phyloP scores from a whole-genome alignment of 2,797 vertebrate genomes.

The Gouania willdenowi region DNA sequence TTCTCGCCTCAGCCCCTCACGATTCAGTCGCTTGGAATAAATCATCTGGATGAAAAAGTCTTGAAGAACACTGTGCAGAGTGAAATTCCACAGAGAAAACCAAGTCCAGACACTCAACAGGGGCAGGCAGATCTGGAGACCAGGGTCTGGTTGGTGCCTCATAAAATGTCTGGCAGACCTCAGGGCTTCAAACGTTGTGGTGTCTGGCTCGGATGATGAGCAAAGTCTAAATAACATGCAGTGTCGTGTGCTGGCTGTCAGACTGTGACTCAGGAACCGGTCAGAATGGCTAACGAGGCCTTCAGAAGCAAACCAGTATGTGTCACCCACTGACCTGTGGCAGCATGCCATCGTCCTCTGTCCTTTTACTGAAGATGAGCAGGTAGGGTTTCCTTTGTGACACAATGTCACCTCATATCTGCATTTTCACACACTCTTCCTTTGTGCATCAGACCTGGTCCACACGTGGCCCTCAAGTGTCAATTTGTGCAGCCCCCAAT shows the following conservation, averaged over 20 bases:
- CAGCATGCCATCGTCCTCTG: too few species aligned
- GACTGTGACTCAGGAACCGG: constrained; percentile 23
- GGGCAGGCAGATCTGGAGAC: constrained; percentile 43
- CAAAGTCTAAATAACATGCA: constrained; percentile 5
- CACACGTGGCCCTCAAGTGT: too few species aligned
- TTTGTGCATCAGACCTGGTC: too few species aligned
- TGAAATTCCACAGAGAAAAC: constrained; percentile 64
- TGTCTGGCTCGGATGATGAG: constrained; percentile 29
- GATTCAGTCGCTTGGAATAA: constrained; percentile 58
- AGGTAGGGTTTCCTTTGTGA: too few species aligned
- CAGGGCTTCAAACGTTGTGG: constrained; percentile 27
- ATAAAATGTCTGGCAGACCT: constrained; percentile 54
- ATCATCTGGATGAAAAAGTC: constrained; percentile 51
- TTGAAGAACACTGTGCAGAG: constrained; percentile 45
- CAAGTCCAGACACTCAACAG: constrained; percentile 51
- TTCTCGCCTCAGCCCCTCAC: constrained; percentile 47
- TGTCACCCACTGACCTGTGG: too few species aligned
- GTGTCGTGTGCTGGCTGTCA: constrained; percentile 1
- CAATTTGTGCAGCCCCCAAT: too few species aligned
- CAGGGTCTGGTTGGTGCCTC: constrained; percentile 35
- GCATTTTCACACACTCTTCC: too few species aligned
- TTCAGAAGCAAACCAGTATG: too few species aligned
- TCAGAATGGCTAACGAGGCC: too few species aligned
- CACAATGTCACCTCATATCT: too few species aligned
- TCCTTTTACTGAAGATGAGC: too few species aligned